Base-by-base conservation (phyloP, 2,888 invertebrate genomes). In the Incurvaria masculella region DNA sequence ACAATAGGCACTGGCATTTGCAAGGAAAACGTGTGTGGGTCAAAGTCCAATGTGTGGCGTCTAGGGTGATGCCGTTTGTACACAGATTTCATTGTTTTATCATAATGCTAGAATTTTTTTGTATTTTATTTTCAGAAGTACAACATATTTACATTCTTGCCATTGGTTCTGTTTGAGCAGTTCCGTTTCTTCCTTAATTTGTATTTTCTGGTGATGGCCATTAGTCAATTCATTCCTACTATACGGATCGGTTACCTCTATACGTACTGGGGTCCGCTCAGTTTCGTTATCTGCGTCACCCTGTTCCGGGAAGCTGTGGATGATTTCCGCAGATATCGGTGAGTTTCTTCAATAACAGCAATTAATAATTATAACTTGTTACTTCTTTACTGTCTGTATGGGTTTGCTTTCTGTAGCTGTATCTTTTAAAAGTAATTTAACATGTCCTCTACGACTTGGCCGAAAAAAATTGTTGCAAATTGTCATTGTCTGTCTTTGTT, bases 251-350 rank as follows among this genome's bases (percentile, higher is more conserved):
- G 99, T 2, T 97, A 96, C 67, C 84, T 98, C 42, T 99, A 98
- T 70, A 99, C 99, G 1, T 99, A 99, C 71, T 99, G 99, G 99
- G 98, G 96, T 52, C 99, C 99, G 42, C 70, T 99, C 82, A 89
- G 94, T 59, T 99, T 99, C 76, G 99, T 99, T 21, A 78, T 99
- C 49, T 85, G 91, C 55, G 96, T 99, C 10, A 99, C 99, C 14
- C 85, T 99, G 68, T 91, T 93, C 64, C 87, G 99, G 45, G 99
- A 99, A 72, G 97, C 95, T 1, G 85, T 97, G 21, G 99, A 99
- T 74, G 99, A 99, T 72, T 87, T 95, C 61, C 83, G 97, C 56
- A 81, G 99, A 58, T 91, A 89, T 68, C 85, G 75, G 79, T 78
- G 57, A 62, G 56, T n/a, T n/a, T n/a, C n/a, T n/a, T n/a, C n/a